Evolutionary conservation across 2,797 vertebrate species (phyloP).

Genomic region (Lates japonicus): DNA sequence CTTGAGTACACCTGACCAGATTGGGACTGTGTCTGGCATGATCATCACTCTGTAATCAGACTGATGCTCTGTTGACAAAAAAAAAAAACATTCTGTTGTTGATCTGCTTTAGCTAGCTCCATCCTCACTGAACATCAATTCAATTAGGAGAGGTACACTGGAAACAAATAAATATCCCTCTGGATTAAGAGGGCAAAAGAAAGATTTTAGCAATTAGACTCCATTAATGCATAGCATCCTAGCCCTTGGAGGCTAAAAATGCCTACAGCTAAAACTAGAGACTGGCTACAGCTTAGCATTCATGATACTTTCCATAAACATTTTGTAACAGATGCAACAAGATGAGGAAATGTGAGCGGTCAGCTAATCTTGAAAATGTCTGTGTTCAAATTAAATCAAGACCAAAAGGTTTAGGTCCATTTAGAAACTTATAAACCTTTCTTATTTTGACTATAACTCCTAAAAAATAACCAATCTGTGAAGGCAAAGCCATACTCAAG

Average conservation of each 20-base stretch:
- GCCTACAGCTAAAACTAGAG: conserved; percentile 43
- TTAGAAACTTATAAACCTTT: conserved; percentile 21
- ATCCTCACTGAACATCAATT: background rate
- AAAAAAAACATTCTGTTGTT: conserved; percentile 20
- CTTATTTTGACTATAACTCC: conserved; percentile 23
- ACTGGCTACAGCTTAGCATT: conserved; percentile 9
- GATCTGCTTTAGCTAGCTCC: conserved; percentile 15
- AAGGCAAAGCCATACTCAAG: conserved; percentile 21
- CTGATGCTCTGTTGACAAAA: conserved; percentile 38
- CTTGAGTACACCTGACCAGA: conserved; percentile 80
- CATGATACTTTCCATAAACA: conserved; percentile 12
- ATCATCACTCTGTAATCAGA: conserved; percentile 61
- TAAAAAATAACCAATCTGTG: conserved; percentile 37
- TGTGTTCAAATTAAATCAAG: conserved; percentile 11
- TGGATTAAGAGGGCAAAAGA: conserved; percentile 17
- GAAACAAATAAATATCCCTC: conserved; percentile 32
- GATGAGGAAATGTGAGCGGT: conserved; percentile 35
- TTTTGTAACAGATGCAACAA: conserved; percentile 17
- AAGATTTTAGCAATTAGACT: conserved; percentile 31
- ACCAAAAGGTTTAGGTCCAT: conserved; percentile 37
- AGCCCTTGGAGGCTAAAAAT: conserved; percentile 23
- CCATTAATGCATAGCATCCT: conserved; percentile 20
- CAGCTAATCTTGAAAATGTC: conserved; percentile 37
- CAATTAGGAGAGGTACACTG: background rate
- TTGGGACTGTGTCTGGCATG: conserved; percentile 53